Percentiles rank a stretch among this genome's conserved stretches.
phyloP scores from a whole-genome alignment of 1,140 invertebrate species.

The Scaptomyza pallida region DNA sequence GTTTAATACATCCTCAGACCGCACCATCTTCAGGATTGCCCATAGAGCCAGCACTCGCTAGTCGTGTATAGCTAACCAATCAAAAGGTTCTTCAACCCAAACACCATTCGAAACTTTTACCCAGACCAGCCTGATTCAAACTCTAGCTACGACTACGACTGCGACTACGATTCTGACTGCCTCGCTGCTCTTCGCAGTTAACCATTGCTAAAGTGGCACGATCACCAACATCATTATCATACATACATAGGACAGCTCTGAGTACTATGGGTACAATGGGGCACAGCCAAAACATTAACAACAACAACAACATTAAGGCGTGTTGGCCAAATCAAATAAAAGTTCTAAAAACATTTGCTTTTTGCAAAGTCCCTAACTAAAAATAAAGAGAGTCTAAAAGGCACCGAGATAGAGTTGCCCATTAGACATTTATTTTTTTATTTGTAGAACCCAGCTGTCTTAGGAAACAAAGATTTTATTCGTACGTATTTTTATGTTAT shows the following conservation, averaged over 20 bases:
- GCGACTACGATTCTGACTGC: conserved; percentile 6
- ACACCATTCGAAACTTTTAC: conserved; percentile 12
- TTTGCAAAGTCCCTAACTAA: conserved; percentile 22
- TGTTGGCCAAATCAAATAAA: conserved; percentile 79
- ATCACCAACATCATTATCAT: conserved; percentile 81
- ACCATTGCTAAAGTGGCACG: conserved; percentile 80
- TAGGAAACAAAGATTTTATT: no score
- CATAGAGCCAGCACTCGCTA: conserved; percentile 49
- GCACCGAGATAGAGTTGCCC: background rate
- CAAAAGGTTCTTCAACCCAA: conserved; percentile 80
- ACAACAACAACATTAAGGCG: conserved; percentile 27
- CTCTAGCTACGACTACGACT: no score
- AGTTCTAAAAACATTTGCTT: conserved; percentile 45
- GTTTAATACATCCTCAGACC: conserved; percentile 57
- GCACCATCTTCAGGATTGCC: conserved; percentile 80
- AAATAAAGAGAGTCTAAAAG: background rate
- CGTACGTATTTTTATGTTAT: no score
- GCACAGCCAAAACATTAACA: conserved; percentile 28
- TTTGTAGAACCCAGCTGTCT: no score
- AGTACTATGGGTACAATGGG: conserved; percentile 42
- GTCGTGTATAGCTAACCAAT: conserved; percentile 63
- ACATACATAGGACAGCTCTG: conserved; percentile 47
- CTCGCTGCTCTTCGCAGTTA: conserved; percentile 61
- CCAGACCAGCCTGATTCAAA: conserved; percentile 3
- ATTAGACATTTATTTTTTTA: no score